Conservation (phyloP, 2,888 invertebrate genomes). For the Resseliella maxima region DNA sequence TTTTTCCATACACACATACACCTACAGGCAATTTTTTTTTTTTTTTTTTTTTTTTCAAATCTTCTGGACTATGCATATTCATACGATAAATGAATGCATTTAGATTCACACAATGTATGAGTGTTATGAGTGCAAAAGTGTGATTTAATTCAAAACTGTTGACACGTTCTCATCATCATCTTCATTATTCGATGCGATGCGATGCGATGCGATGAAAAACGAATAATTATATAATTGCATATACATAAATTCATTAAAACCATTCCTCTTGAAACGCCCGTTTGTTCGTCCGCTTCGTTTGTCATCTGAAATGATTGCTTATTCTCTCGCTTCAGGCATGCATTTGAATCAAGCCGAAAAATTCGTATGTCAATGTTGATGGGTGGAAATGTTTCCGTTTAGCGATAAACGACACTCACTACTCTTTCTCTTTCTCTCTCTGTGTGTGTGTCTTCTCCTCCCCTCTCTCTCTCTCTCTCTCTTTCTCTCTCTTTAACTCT, state of each 20-base stretch:
- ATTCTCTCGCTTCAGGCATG: not conserved
- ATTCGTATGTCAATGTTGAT: slow-evolving; percentile 35
- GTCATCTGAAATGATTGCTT: not conserved
- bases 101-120: not conserved
- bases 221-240: slow-evolving; percentile 53
- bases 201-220: slow-evolving; percentile 28
- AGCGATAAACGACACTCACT: not conserved
- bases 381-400: slow-evolving; percentile 31
- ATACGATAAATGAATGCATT: not conserved
- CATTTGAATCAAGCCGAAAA: not conserved
- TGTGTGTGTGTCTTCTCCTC: not conserved
- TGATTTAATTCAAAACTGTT: slow-evolving; percentile 32
- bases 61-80: not conserved
- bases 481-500: not conserved
- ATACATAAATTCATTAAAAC: slow-evolving; percentile 46
- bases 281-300: no score
- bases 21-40: not conserved
- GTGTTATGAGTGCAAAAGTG: not conserved
- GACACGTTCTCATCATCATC: slow-evolving; percentile 33
- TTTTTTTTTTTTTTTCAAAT: no score
- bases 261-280: no score
- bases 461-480: not conserved
- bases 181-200: no score
- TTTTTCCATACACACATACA: not conserved
- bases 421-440: not conserved